Conservation (phyloP, 1,140 invertebrate genomes). For the Drosophila watanabei region DNA sequence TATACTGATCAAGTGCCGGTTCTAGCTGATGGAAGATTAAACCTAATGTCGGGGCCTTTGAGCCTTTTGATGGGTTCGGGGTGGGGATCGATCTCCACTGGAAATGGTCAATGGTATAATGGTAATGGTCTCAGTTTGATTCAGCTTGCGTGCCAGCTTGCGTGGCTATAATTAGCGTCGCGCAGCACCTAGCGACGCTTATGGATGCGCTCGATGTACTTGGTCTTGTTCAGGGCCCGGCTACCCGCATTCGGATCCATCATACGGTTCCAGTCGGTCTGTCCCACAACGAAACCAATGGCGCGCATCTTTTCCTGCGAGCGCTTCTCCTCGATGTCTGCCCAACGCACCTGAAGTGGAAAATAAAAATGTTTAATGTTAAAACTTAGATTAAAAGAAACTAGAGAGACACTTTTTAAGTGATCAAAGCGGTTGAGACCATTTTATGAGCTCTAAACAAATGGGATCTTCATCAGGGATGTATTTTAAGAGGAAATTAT, state of each 20-base stretch:
- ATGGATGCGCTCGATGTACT: conserved; percentile 92
- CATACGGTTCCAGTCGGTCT: conserved; percentile 97
- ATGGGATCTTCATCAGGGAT: too few species aligned
- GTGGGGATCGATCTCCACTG: background rate
- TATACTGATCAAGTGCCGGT: conserved; percentile 21
- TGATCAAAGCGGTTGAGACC: too few species aligned
- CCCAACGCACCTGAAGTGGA: conserved; percentile 95
- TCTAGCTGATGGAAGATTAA: conserved; percentile 19
- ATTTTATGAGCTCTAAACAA: too few species aligned
- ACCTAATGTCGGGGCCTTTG: conserved; percentile 15
- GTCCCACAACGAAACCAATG: conserved; percentile 97
- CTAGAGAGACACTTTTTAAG: background rate
- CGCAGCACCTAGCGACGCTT: conserved; percentile 47
- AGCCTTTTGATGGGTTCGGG: background rate
- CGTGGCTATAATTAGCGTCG: conserved; percentile 38
- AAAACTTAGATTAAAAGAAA: background rate
- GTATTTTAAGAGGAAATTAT: too few species aligned
- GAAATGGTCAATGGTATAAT: conserved; percentile 8
- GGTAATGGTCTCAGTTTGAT: conserved; percentile 10
- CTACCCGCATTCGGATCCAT: conserved; percentile 96
- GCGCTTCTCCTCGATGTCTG: conserved; percentile 97
- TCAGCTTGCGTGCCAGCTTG: conserved; percentile 10
- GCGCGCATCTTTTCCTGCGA: conserved; percentile 96
- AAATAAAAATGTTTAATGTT: background rate
- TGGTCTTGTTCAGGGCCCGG: conserved; percentile 95